Evolutionary conservation across 2,888 invertebrate species (phyloP), one percentile per base, ranked within the genome.

Genomic region (Eristalis tenax): DNA sequence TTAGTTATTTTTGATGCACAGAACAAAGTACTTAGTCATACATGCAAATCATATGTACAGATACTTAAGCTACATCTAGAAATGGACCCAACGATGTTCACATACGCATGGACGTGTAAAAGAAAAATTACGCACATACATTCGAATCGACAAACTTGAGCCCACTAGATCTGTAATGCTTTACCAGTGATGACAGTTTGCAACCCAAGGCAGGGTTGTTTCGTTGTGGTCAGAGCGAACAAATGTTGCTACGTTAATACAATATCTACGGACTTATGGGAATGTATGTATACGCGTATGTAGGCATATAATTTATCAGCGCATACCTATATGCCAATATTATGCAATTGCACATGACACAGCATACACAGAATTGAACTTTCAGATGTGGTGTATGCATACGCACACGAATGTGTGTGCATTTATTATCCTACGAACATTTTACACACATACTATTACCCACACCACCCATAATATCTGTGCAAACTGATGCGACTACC

Each of bases 201-300:
- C 69, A 76, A 79, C 73, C 76, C 79, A 76, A 73, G 79, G 50
- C 50, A 26, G 26, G 87, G 79, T 35, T 73, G 50, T 65, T 76
- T 66, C 83, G 71, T 87, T 83, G 87, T 40, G 83, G 83, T 87
- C 68, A 80, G 79, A 83, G 79, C 76, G 76, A 79, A 83, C 87
- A 83, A 86, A 75, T 86, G 78, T 66, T n/a, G 38, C 57, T 57
- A 69, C 57, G 56, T 71, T 35, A 65, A 79, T 79, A 43, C 22
- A 79, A 43, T 43, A 43, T 43, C 4, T 28, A 28, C 28, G 28
- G 28, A 28, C 28, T 28, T 28, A 32, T 32, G 32, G 5, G n/a
- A 4, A 43, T 15, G 40, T 15, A 43, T 15, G 50, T 0, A 18
- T 22, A 43, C 23, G 69, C 18, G n/a, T 38, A 57, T n/a, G 32